Conservation (phyloP, 2,888 invertebrate genomes). For the Argyresthia albistria region DNA sequence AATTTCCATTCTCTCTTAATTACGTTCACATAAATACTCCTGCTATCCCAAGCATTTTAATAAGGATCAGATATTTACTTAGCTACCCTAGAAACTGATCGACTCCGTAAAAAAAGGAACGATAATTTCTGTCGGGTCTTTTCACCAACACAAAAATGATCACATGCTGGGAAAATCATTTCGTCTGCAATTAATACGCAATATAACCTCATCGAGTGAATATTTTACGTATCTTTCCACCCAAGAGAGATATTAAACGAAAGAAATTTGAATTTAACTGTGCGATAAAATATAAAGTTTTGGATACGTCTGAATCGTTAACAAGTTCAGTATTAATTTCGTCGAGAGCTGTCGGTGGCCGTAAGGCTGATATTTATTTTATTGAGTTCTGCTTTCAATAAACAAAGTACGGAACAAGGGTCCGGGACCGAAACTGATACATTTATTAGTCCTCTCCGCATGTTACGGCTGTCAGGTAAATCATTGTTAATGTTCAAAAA, state of each 20-base stretch:
- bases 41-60: too few relatives aligned
- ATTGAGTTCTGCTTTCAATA: conserved; percentile 23
- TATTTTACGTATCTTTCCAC: not conserved
- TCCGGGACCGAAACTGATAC: conserved; percentile 39
- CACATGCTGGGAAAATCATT: conserved; percentile 26
- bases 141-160: not conserved
- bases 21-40: too few relatives aligned
- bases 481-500: conserved; percentile 40
- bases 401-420: conserved; percentile 44
- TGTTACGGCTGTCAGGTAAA: conserved; percentile 55
- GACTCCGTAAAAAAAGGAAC: not conserved
- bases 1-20: too few relatives aligned
- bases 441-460: conserved; percentile 52
- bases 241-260: conserved; percentile 3
- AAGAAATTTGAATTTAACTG: conserved; percentile 7
- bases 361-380: conserved; percentile 31
- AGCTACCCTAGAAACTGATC: too few relatives aligned
- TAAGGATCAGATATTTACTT: too few relatives aligned
- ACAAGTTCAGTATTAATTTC: conserved; percentile 17
- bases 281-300: conserved; percentile 7
- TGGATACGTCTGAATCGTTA: conserved; percentile 6
- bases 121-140: too few relatives aligned
- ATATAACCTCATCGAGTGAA: conserved; percentile 4
- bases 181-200: conserved; percentile 19
- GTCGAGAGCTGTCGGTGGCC: conserved; percentile 26